phyloP scores from a whole-genome alignment of 2,888 invertebrate genomes.

The Nysson spinosus region DNA sequence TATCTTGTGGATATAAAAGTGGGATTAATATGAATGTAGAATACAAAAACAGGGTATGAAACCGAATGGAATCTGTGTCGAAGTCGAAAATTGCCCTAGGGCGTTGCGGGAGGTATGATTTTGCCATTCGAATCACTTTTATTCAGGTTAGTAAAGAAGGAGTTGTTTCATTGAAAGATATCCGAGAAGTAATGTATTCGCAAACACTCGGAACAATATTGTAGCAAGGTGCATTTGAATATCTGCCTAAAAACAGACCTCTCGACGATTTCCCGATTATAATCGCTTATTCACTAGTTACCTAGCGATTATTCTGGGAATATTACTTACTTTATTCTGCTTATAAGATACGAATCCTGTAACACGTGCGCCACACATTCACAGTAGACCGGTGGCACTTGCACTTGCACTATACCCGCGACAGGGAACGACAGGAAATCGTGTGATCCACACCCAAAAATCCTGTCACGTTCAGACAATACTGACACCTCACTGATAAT shows the following conservation, averaged over 20 bases:
- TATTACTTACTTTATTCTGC: slow-evolving; percentile 52
- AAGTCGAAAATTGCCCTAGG: slow-evolving; percentile 5
- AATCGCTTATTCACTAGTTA: slow-evolving; percentile 8
- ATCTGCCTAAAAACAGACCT: neutral
- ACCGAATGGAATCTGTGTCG: neutral
- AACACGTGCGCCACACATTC: slow-evolving; percentile 70
- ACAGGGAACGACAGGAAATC: slow-evolving; percentile 65
- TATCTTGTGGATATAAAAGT: slow-evolving; percentile 10
- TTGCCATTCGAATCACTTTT: slow-evolving; percentile 16
- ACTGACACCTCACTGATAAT: slow-evolving; percentile 78
- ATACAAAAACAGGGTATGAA: neutral
- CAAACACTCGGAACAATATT: slow-evolving; percentile 10
- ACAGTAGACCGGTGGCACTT: slow-evolving; percentile 65
- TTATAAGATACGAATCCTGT: slow-evolving; percentile 59
- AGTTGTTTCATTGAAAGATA: slow-evolving; percentile 11
- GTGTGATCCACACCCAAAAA: slow-evolving; percentile 76
- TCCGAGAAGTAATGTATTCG: neutral
- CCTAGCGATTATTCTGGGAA: slow-evolving; percentile 25
- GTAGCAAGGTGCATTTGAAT: slow-evolving; percentile 4
- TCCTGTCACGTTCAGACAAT: slow-evolving; percentile 76
- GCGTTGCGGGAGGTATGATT: slow-evolving; percentile 5
- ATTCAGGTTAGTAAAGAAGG: slow-evolving; percentile 33
- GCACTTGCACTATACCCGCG: slow-evolving; percentile 67
- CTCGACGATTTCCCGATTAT: slow-evolving; percentile 13
- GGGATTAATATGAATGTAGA: neutral